Evolutionary conservation across 2,113 vertebrate species (phyloP), one percentile per base, ranked within the genome.

Genomic region (Thalassoma bifasciatum): DNA sequence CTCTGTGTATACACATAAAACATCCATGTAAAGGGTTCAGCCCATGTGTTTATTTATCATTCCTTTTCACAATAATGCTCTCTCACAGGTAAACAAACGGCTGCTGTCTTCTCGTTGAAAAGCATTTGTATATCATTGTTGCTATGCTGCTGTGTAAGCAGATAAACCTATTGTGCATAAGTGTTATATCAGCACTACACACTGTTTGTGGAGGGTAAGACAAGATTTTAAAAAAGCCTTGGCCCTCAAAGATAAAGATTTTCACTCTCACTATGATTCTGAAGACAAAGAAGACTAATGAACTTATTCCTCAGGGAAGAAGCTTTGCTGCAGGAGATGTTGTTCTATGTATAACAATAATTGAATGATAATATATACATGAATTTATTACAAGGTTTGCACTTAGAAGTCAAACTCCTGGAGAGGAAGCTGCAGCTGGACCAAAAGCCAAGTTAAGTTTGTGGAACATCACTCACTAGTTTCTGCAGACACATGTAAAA

Each of bases 161-260:
- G 13, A 17, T 40, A 17, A 12, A 57, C 19, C 49, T 4, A 37
- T 26, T 19, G 38, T 49, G 60, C 44, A 26, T 37, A 54, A 34
- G 54, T 72, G 71, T 73, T 56, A 13, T 13, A 37, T 66, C 24
- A 67, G 54, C 63, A 52, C 64, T 47, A 52, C 2, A 22, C 8
- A 47, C 51, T 52, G 13, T 2, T 17, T 3, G 13, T 17, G 16
- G 13, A 16, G 42, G 13, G 42, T 16, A 19, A 30, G 7, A 37
- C 38, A 5, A 8, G 6, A 8, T 58, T 21, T 58, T 30, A 58
- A 58, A 26, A 5, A 65, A 58, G 6, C 21, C 10, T 40, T n/a
- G 9, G 40, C 34, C 34, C 62, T 42, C 21, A 21, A 5, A 42
- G 44, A 65, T 40, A 14, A 26, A 50, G 5, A 65, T 38, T 40